These are phyloP conservation scores for Okamejei kenojei DNA, from an alignment of 2,797 vertebrate species.

Conservation along the genomic window DNA sequence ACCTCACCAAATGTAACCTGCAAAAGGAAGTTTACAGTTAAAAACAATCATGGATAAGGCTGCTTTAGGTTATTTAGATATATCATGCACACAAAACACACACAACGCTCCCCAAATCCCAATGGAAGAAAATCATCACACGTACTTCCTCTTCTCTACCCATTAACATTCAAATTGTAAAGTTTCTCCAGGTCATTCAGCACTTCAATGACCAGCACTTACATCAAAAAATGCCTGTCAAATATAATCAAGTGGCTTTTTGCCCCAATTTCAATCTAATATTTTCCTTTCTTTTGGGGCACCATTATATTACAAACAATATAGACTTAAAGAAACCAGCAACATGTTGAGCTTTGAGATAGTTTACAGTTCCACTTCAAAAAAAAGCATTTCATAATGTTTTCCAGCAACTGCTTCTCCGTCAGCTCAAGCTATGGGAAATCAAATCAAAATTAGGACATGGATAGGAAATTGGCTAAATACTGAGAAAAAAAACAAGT, in stretches of 20 bases:
- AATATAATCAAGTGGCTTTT: neutral
- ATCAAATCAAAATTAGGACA: neutral
- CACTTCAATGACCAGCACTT: neutral
- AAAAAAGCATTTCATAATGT: neutral
- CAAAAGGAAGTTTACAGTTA: constrained; percentile 12
- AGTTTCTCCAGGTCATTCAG: neutral
- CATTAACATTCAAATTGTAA: neutral
- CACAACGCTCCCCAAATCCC: neutral
- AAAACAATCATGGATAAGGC: neutral
- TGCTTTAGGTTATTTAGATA: neutral
- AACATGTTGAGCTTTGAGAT: neutral
- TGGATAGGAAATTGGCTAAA: neutral
- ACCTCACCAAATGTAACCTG: constrained; percentile 6
- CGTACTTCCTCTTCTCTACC: neutral
- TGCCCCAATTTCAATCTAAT: neutral
- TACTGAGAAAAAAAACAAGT: neutral
- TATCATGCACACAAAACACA: neutral
- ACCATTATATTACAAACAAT: neutral
- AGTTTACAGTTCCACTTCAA: neutral
- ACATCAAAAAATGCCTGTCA: neutral
- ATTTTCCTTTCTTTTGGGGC: neutral
- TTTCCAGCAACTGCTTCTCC: neutral
- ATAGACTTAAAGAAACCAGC: neutral
- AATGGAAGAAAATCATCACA: neutral
- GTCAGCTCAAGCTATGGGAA: neutral